Evolutionary conservation across 35 echinoderm and acorn worm genomes (phyloP).

Genomic region (Apostichopus californicus): DNA sequence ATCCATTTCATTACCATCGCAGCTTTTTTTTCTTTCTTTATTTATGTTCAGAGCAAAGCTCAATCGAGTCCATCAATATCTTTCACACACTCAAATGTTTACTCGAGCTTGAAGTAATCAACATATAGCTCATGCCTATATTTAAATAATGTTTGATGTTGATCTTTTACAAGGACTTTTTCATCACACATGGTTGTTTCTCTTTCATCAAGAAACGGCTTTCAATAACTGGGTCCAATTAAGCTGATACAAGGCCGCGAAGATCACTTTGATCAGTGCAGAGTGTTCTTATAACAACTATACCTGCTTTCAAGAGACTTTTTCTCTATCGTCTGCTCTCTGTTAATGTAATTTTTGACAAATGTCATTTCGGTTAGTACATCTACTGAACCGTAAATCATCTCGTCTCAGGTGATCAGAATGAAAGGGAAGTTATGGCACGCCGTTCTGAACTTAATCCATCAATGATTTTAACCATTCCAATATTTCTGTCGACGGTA

Average conservation of each 20-base stretch:
- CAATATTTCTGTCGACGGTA: not conserved
- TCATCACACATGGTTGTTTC: not conserved
- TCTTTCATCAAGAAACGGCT: not conserved
- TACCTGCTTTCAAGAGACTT: not conserved
- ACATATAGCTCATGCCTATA: no score
- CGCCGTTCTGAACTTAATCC: not conserved
- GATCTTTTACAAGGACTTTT: no score
- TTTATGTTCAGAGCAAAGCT: no score
- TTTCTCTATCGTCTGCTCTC: not conserved
- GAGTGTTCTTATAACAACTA: no score
- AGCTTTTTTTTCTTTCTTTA: no score
- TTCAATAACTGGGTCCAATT: not conserved
- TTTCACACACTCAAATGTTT: no score
- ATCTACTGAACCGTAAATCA: not conserved
- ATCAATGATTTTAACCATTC: not conserved
- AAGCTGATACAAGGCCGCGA: not conserved
- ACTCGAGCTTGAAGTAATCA: no score
- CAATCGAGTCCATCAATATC: no score
- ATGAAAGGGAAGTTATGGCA: not conserved
- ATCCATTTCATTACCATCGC: no score
- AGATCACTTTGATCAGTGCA: no score
- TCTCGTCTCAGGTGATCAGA: not conserved
- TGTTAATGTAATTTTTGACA: not conserved
- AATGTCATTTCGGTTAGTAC: not conserved
- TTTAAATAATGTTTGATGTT: no score